Base-by-base conservation (phyloP, 1,140 invertebrate species). In the Cydia amplana region DNA sequence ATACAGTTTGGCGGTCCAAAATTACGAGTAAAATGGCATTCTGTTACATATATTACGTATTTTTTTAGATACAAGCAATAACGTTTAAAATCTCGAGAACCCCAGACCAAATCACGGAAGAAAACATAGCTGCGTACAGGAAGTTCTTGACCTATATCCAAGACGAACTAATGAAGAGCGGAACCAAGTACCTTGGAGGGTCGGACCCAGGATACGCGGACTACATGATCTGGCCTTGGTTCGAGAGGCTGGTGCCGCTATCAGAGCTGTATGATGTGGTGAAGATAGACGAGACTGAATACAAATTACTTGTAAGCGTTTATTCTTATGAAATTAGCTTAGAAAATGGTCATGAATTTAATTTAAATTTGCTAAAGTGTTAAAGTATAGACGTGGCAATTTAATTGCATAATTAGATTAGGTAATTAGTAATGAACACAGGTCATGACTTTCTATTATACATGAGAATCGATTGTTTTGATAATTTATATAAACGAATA, bases 161-260 rank as follows among this genome's bases (percentile, higher is more conserved):
- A 76, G 76, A 83, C 0, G 78, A 91, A 85, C 80, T 97, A 6
- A 83, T 82, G 12, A 93, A 93, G 40, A 94, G 96, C 75, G 94
- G 93, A 60, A 95, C 94, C 4, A 93, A 91, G n/a, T 98, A 95
- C 83, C 95, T 96, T 83, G 94, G 94, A 78, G 96, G 96, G 60
- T 83, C 89, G 10, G 91, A 94, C 75, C 96, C 97, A 5, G 96
- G 96, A n/a, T 97, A 97, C 94, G 93, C 96, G n/a, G 97, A 98
- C 87, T 96, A 97, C 75, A 97, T 97, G 96, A 96, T 98, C 75
- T 98, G 97, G 97, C 97, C 97, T 2, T 98, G 96, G 96, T 96
- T 96, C 80, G 97, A 98, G 87, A 94, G 96, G 79, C 28, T 90
- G 6, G 86, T 94, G 0, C 93, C 93, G 73, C 80, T 94, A 63